These are phyloP conservation scores for Arge pagana DNA, from an alignment of 2,888 invertebrate species.

Conservation along the genomic window DNA sequence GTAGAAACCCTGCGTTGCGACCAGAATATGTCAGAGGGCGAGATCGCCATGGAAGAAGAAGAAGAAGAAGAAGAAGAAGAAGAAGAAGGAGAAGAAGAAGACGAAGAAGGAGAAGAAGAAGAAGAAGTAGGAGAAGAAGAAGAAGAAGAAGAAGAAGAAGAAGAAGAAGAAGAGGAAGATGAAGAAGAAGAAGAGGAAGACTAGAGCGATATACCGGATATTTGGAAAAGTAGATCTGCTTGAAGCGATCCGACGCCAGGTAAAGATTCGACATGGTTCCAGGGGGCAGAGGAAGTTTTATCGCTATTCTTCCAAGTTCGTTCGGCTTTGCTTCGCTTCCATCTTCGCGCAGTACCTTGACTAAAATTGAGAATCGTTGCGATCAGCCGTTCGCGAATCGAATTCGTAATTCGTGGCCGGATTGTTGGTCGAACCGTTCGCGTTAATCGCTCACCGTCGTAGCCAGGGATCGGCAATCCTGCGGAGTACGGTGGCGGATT, in stretches of 20 bases:
- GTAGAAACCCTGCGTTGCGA: conserved; percentile 88
- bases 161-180: not conserved
- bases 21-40: no score
- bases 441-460: conserved; percentile 68
- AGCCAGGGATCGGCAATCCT: conserved; percentile 89
- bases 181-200: not conserved
- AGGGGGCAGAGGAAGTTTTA: conserved; percentile 87
- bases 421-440: not conserved
- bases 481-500: conserved; percentile 77
- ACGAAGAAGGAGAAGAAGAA: not conserved
- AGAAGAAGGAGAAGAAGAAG: not conserved
- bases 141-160: not conserved
- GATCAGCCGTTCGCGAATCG: not conserved
- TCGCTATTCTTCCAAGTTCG: conserved; percentile 82
- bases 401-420: not conserved
- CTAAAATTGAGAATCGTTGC: conserved; percentile 55
- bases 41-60: not conserved
- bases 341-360: conserved; percentile 70
- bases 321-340: conserved; percentile 70
- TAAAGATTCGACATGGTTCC: conserved; percentile 85
- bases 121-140: not conserved
- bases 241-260: conserved; percentile 78
- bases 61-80: not conserved
- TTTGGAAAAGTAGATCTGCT: conserved; percentile 79
- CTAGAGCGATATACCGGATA: conserved; percentile 72